Evolutionary conservation across 92 coral and sea anemone species (phyloP), one percentile per base, ranked within the genome.

Genomic region (Montipora capitata): DNA sequence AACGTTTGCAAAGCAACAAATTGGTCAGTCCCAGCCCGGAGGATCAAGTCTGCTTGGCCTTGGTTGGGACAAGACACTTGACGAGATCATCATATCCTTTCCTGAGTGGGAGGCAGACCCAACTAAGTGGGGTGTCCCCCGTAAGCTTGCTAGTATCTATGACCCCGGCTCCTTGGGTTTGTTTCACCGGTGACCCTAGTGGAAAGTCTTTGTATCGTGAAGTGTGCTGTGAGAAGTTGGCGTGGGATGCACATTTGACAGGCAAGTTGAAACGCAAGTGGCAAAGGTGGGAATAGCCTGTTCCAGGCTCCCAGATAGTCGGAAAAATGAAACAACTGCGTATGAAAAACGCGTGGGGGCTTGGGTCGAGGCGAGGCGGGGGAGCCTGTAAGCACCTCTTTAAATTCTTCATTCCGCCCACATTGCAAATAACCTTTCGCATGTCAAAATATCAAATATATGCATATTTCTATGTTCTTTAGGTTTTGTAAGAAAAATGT

Each of bases 1-100:
- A 2, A 27, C 35, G 35, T 27, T 27, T 27, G 35, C 35, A 27
- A 27, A 27, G 35, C 35, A 27, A 27, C 35, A 27, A 27, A 27
- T 27, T 59, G 78, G 62, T 8, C 65, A 9, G 16, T 79, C 86
- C 45, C 16, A 35, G 7, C 54, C 64, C 7, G 81, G 45, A 43
- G 71, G 77, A 39, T 57, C 82, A 41, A 64, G 88, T 43, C 73
- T 88, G 52, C 63, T 81, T 45, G 83, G 82, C 3, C 74, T 72
- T 18, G 77, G 67, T 8, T 88, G 92, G 88, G 73, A 59, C 82
- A 88, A 88, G 63, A 44, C 41, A 15, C 48, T 52, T 61, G 91
- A 92, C 17, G 73, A 76, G 14, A 10, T 89, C 5, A 72, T 38
- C 18, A 16, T 67, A 45, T 54, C 74, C 6, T 76, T 89, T 44